These are phyloP conservation scores for Carcina quercana DNA, from an alignment of 2,888 invertebrate genomes.

Conservation along the genomic window DNA sequence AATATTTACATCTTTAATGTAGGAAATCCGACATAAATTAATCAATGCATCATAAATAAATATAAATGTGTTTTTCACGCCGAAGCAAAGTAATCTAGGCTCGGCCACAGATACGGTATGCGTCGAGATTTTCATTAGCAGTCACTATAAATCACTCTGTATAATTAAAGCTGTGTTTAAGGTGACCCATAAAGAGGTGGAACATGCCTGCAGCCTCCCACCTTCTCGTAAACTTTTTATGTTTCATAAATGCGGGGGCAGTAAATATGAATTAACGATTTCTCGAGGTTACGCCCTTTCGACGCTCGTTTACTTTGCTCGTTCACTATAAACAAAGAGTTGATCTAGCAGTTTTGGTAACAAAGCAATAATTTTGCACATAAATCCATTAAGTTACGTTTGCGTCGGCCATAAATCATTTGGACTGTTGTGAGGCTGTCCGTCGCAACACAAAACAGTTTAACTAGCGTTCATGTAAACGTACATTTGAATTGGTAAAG, in stretches of 20 bases:
- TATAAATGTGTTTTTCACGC: slow-evolving; percentile 2
- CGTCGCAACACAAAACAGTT: too few relatives aligned
- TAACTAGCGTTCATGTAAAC: too few relatives aligned
- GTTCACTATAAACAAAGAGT: slow-evolving; percentile 38
- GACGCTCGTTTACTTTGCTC: slow-evolving; percentile 33
- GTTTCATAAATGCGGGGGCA: slow-evolving; percentile 64
- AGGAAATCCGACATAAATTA: too few relatives aligned
- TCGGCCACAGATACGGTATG: slow-evolving; percentile 7
- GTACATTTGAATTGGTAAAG: too few relatives aligned
- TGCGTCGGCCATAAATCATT: too few relatives aligned
- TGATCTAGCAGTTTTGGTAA: slow-evolving; percentile 32
- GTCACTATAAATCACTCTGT: slow-evolving; percentile 37
- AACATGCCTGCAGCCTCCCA: slow-evolving; percentile 52
- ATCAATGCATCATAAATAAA: neutral
- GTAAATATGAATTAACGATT: slow-evolving; percentile 68
- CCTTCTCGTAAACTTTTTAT: slow-evolving; percentile 65
- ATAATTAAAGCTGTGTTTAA: slow-evolving; percentile 57
- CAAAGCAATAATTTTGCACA: slow-evolving; percentile 28
- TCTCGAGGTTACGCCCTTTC: slow-evolving; percentile 47
- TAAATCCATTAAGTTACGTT: slow-evolving; percentile 32
- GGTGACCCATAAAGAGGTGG: slow-evolving; percentile 58
- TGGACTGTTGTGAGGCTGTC: too few relatives aligned
- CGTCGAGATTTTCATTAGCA: slow-evolving; percentile 36
- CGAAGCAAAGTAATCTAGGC: neutral
- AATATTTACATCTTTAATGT: too few relatives aligned